Conservation (phyloP, 2,888 invertebrate species). For the Pyrgus malvae region DNA sequence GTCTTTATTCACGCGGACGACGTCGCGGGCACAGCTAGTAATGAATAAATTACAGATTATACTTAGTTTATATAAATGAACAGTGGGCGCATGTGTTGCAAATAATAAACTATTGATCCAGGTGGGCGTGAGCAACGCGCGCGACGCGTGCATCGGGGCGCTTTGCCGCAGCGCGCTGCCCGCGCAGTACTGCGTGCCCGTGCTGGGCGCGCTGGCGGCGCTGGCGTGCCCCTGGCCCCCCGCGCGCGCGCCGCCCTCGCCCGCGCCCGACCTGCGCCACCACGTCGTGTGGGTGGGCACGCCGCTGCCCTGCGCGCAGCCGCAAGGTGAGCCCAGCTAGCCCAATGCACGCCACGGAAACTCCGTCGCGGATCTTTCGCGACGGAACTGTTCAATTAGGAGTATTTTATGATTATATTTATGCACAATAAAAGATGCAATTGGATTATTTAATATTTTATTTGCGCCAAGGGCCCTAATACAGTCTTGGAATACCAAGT, state of each 20-base stretch:
- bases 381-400: background rate
- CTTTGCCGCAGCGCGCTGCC: conserved; percentile 98
- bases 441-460: too few species aligned
- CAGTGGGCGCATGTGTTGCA: too few species aligned
- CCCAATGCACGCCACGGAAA: too few species aligned
- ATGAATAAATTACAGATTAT: too few species aligned
- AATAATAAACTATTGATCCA: too few species aligned
- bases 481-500: too few species aligned
- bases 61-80: too few species aligned
- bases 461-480: too few species aligned
- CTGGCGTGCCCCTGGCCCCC: conserved; percentile 95
- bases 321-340: conserved; percentile 75
- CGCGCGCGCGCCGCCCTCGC: conserved; percentile 85
- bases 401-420: background rate
- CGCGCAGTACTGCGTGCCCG: conserved; percentile 95
- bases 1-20: too few species aligned
- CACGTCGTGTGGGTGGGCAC: conserved; percentile 99
- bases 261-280: conserved; percentile 87
- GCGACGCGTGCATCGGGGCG: conserved; percentile 97
- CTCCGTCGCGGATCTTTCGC: too few species aligned
- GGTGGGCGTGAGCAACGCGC: conserved; percentile 82
- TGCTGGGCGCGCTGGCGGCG: conserved; percentile 91
- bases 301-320: conserved; percentile 91
- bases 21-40: too few species aligned
- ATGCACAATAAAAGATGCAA: too few species aligned